Evolutionary conservation across 2,888 invertebrate species (phyloP), one percentile per base, ranked within the genome.

Genomic region (Autographa gamma): DNA sequence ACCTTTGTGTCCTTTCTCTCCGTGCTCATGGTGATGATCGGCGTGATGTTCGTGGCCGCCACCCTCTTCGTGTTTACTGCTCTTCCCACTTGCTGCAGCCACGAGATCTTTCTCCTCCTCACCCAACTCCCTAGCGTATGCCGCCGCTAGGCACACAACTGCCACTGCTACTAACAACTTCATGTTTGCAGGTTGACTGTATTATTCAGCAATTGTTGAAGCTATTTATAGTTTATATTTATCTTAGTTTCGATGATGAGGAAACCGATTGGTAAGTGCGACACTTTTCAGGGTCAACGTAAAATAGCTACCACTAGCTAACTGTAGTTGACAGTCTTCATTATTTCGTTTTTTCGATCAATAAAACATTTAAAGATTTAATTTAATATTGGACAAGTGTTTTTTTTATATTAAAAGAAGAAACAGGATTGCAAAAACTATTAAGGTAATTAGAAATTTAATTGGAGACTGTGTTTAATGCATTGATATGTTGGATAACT

Each of bases 1-100:
- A 1, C 94, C 94, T 76, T 95, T 94, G 79, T 93, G 92, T 19
- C 91, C 94, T 34, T 94, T 91, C 34, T 91, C 88, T 0, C 91
- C 94, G 43, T 94, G 94, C 0, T 93, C 92, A 65, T 94, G 94
- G 58, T 95, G 94, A 62, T 95, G 95, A 52, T 93, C 86, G 0
- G 85, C 91, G 52, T 94, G 93, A 67, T 95, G 94, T 14, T 94
- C 90, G 52, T 94, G 87, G 52, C 94, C 94, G 13, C 94, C 94
- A 2, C 94, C 94, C 70, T 86, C 87, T 75, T 94, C 93, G 66
- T 94, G 94, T 19, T 92, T 90, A 64, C 87, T 83, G 9, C 87
- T 74, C 68, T 93, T 92, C 14, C 89, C 89, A 70, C 92, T 93
- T 16, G 94, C 95, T 16, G 95, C 94, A 56, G 93, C 91, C 25